Base-by-base conservation (phyloP, 2,797 vertebrate species). In the Malacoraja senta region DNA sequence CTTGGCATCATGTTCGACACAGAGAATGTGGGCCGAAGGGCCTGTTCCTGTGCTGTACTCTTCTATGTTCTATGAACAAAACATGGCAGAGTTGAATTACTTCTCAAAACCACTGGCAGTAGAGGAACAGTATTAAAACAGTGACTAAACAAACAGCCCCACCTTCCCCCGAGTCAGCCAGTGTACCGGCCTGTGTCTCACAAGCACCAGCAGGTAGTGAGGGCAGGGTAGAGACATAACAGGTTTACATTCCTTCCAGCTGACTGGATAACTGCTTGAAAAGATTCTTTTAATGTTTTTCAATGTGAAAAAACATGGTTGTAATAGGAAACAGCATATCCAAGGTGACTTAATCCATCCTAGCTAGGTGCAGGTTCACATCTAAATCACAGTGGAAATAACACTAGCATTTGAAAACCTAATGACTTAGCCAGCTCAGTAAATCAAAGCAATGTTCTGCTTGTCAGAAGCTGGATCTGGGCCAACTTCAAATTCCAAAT, bases 141-240 rank as follows among this genome's bases (percentile, higher is more conserved):
- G 21, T 68, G 84, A 86, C n/a, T 88, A 86, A 53, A 88, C 84
- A 88, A 88, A 88, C 29, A 65, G 61, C 61, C 84, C n/a, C 61
- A 88, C 84, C 84, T 88, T 88, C 68, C n/a, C 19, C 61, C 24
- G 84, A 68, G n/a, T 68, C 63, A 88, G 84, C 61, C n/a, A 17
- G 8, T 88, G 61, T 63, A 88, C n/a, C 68, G 61, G 63, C 84
- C 63, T 68, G n/a, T 68, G 35, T 88, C 84, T 68, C n/a, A 88
- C 84, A 88, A 68, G 84, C 84, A 88, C 84, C 17, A 32, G 84
- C 84, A 88, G 84, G 84, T 88, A 68, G 61, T 68, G 61, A 68
- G 63, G 84, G 61, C 84, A 88, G 84, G 84, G 84, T 68, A 88
- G 63, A 68, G 61, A 88, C 32, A 88, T 15, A 88, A n/a, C 63